Conservation (phyloP, 2,113 vertebrate species). For the Pholis gunnellus region DNA sequence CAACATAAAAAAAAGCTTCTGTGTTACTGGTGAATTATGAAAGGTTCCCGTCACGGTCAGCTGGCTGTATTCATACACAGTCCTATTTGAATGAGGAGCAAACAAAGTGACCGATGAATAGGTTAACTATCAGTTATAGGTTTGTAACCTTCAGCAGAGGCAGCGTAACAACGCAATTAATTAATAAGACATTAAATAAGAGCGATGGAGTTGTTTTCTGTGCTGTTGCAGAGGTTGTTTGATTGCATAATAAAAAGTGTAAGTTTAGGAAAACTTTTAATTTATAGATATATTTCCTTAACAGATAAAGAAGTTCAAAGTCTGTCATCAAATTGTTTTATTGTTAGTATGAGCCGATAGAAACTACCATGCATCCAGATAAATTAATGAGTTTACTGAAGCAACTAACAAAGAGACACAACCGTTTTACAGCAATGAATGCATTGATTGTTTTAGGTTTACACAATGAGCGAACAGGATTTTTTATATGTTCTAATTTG, state of each 20-base stretch:
- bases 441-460: background rate
- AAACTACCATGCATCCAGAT: background rate
- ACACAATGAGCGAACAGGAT: background rate
- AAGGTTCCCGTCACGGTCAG: too few species aligned
- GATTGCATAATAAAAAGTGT: background rate
- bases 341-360: background rate
- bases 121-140: background rate
- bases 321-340: background rate
- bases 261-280: background rate
- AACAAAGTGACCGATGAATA: background rate
- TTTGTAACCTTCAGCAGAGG: background rate
- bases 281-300: background rate
- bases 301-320: background rate
- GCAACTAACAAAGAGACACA: background rate
- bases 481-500: background rate
- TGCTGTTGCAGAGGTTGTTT: background rate
- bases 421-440: background rate
- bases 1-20: fast-evolving
- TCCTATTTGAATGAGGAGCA: too few species aligned
- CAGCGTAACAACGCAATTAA: background rate
- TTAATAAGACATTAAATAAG: background rate
- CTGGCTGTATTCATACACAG: too few species aligned
- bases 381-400: background rate
- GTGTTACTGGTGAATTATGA: background rate
- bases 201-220: background rate